These are phyloP conservation scores for Melanargia galathea DNA, from an alignment of 2,888 invertebrate genomes.

Conservation along the genomic window DNA sequence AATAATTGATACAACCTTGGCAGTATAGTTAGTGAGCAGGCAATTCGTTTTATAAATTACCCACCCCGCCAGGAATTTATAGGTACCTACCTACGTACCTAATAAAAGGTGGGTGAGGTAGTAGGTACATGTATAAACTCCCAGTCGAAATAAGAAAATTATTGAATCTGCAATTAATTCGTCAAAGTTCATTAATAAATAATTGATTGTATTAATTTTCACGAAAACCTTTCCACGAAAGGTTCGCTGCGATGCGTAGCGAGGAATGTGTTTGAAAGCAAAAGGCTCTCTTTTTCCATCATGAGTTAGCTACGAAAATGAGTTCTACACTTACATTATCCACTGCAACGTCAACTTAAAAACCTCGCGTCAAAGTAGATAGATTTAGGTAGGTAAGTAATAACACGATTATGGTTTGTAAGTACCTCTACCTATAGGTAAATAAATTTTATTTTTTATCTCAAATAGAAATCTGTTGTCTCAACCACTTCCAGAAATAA, in stretches of 20 bases:
- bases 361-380: too few relatives aligned
- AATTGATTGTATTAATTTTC: too few relatives aligned
- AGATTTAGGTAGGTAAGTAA: too few relatives aligned
- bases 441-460: background rate
- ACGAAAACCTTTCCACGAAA: too few relatives aligned
- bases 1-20: conserved; percentile 3
- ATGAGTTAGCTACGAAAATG: too few relatives aligned
- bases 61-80: background rate
- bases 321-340: too few relatives aligned
- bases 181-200: background rate
- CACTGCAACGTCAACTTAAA: too few relatives aligned
- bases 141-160: background rate
- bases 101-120: background rate
- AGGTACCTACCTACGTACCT: background rate
- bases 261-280: too few relatives aligned
- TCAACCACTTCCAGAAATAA: background rate
- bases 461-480: background rate
- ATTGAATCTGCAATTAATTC: background rate
- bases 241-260: too few relatives aligned
- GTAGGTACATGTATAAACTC: background rate
- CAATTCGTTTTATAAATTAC: background rate
- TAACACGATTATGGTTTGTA: too few relatives aligned
- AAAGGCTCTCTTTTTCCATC: too few relatives aligned
- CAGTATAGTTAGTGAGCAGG: background rate
- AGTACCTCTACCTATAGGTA: too few relatives aligned